Evolutionary conservation across 2,113 vertebrate species (phyloP).

Genomic region (Tursiops truncatus): DNA sequence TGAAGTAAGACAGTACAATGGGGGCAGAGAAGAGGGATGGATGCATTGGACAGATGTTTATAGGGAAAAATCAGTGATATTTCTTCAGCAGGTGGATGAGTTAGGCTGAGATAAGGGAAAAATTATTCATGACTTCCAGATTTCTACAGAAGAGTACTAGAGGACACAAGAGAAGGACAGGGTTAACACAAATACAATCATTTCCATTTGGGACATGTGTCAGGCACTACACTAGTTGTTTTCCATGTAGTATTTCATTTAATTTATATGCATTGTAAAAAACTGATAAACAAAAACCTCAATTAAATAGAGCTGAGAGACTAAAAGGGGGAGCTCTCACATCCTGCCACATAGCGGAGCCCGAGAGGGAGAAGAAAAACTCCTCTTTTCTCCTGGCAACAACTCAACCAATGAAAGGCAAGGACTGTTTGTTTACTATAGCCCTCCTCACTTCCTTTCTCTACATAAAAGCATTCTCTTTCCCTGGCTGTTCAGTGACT

Average conservation of each 20-base stretch:
- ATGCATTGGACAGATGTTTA: not conserved
- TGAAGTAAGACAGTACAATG: not conserved
- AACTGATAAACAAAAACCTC: not conserved
- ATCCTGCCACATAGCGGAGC: not conserved
- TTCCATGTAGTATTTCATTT: not conserved
- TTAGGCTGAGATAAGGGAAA: not conserved
- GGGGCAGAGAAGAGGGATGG: not conserved
- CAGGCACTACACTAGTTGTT: not conserved
- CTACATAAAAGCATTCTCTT: not conserved
- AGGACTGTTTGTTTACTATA: not conserved
- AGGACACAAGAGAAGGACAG: not conserved
- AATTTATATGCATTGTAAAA: not conserved
- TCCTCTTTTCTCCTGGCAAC: not conserved
- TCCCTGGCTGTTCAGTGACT: not conserved
- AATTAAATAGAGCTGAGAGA: not conserved
- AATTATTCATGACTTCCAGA: not conserved
- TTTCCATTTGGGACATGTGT: not conserved
- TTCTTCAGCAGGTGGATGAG: not conserved
- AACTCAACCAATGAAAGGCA: not conserved
- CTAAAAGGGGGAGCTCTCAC: not conserved
- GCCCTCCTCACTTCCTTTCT: not conserved
- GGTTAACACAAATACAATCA: not conserved
- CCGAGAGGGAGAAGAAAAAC: not conserved
- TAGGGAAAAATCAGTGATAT: not conserved
- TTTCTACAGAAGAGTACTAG: not conserved